phyloP scores from a whole-genome alignment of 2,888 invertebrate species.

The Ectemnius lituratus region DNA sequence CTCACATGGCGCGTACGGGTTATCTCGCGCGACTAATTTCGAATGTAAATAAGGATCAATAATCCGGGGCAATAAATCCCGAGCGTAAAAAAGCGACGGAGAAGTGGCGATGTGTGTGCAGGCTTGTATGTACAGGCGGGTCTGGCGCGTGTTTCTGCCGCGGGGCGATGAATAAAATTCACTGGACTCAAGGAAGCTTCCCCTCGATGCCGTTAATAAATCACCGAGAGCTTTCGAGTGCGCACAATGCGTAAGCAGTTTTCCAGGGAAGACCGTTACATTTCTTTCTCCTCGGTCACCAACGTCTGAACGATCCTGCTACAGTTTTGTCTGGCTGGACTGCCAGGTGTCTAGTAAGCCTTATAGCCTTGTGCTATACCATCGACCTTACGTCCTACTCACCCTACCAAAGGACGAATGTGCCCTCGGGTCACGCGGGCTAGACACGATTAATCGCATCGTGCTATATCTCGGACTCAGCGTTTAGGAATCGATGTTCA shows the following conservation, averaged over 20 bases:
- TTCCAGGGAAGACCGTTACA: conserved; percentile 36
- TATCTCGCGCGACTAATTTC: conserved; percentile 13
- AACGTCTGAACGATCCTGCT: background rate
- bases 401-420: background rate
- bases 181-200: conserved; percentile 4
- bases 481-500: background rate
- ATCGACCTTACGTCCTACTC: too few species aligned
- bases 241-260: conserved; percentile 19
- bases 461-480: background rate
- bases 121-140: background rate
- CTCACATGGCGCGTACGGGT: too few species aligned
- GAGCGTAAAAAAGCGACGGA: background rate
- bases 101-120: background rate
- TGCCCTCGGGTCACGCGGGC: background rate
- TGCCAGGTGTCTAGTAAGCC: background rate
- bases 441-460: conserved; percentile 8
- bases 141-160: background rate
- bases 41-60: conserved; percentile 4
- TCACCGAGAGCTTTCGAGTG: conserved; percentile 4
- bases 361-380: too few species aligned
- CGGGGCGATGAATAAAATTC: conserved; percentile 8
- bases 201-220: conserved; percentile 15
- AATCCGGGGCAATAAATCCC: background rate
- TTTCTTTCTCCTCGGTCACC: conserved; percentile 14
- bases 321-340: background rate